Evolutionary conservation across 2,797 vertebrate genomes (phyloP), one percentile per base, ranked within the genome.

Genomic region (Coccyzus lansbergi): DNA sequence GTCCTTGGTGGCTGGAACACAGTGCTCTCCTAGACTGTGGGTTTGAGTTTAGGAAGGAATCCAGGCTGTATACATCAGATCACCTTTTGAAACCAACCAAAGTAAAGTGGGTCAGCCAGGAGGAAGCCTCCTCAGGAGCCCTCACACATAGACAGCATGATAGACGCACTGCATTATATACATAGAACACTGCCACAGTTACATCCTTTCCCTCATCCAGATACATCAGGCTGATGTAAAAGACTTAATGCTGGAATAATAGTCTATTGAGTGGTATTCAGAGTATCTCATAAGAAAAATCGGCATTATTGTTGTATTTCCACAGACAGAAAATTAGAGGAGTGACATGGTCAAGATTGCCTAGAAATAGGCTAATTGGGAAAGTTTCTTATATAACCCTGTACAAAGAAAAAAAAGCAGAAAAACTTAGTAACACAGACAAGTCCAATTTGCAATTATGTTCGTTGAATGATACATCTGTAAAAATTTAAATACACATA

Each of bases 181-280:
- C 15, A 4, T 18, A 7, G 17, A 2, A 13, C 0, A 0, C 46
- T 40, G 29, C 38, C 34, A 10, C 0, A 1, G 26, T 31, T 17
- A 48, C 29, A 38, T n/a, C n/a, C 48, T 74, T 48, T 51, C 21
- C 5, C 24, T 70, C 4, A 2, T 25, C 21, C 59, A 4, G 6
- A 31, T 33, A 17, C 26, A 51, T 7, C 17, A 29, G 19, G 15
- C 10, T 75, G 40, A 26, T 75, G 49, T 15, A 49, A 75, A 74
- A 60, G 21, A 51, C 13, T 53, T 53, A n/a, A 26, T 29, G n/a
- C 3, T 55, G 10, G 22, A 51, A 36, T 36, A 46, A 26, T 26
- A 31, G 0, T 36, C 22, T 24, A 3, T 40, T 8, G 34, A 17
- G 4, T 20, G 24, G 7, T 1, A 3, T 25, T 74, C 2, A 1